Percentiles rank a stretch among this genome's conserved stretches.
Conservation (phyloP, 2,888 invertebrate genomes). For the Formica aserva region DNA sequence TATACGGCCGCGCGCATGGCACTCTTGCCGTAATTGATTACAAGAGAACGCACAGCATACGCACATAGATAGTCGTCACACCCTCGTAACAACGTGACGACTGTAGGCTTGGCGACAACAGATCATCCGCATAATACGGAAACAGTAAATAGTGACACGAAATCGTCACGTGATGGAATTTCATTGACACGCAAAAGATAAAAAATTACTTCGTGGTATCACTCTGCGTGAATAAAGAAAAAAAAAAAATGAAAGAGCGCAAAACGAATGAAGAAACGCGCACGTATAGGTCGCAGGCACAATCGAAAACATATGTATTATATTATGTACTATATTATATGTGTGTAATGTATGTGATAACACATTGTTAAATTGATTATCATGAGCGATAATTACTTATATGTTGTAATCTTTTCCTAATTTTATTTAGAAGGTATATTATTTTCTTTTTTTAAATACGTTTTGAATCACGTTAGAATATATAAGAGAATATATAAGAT, state of each 20-base stretch:
- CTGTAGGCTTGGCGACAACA: conserved; percentile 42
- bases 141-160: conserved; percentile 40
- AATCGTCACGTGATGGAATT: conserved; percentile 30
- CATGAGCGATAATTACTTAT: neutral
- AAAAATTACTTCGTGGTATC: conserved; percentile 35
- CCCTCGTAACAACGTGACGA: conserved; percentile 34
- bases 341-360: neutral
- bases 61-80: conserved; percentile 46
- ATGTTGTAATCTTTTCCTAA: neutral
- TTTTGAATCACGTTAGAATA: too few relatives aligned
- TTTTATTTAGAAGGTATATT: neutral
- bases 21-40: conserved; percentile 45
- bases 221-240: neutral
- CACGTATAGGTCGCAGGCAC: too few relatives aligned
- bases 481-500: too few relatives aligned
- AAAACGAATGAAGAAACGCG: neutral
- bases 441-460: too few relatives aligned
- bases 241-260: neutral
- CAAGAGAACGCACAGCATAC: conserved; percentile 17
- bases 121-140: conserved; percentile 1
- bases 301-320: neutral
- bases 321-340: neutral
- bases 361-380: neutral
- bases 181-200: conserved; percentile 47
- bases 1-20: conserved; percentile 3